Evolutionary conservation across 1,140 invertebrate genomes (phyloP).

Genomic region (Drosophila eugracilis): DNA sequence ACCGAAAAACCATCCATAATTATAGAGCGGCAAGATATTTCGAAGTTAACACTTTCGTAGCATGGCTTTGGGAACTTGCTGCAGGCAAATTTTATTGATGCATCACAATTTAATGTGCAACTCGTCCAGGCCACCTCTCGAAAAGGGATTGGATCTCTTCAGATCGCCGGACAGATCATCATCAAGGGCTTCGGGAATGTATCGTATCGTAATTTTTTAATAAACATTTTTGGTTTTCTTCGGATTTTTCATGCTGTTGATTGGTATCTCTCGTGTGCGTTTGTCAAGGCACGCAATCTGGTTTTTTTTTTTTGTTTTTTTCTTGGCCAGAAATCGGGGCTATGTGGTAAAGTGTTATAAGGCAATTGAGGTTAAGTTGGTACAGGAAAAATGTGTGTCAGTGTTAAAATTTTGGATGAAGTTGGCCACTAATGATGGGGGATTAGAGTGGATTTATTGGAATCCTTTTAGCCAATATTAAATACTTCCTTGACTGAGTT

Average conservation of each 20-base stretch:
- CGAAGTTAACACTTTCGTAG: constrained; percentile 85
- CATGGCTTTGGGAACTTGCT: constrained; percentile 81
- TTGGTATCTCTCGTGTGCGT: constrained; percentile 65
- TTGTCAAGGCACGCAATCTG: constrained; percentile 73
- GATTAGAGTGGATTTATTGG: not conserved
- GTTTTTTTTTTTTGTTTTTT: constrained; percentile 6
- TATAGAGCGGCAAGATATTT: constrained; percentile 83
- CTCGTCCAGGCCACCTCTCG: constrained; percentile 31
- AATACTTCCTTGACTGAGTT: no score
- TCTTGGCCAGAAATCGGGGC: constrained; percentile 34
- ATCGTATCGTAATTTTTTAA: constrained; percentile 81
- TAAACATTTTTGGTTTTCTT: constrained; percentile 69
- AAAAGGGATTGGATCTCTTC: constrained; percentile 31
- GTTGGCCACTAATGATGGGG: no score
- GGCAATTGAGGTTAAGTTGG: constrained; percentile 55
- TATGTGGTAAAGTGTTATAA: constrained; percentile 32
- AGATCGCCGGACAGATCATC: constrained; percentile 50
- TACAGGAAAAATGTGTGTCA: constrained; percentile 52
- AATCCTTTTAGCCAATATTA: no score
- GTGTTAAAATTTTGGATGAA: not conserved
- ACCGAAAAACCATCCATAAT: constrained; percentile 83
- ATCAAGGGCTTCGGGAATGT: constrained; percentile 44
- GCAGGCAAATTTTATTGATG: constrained; percentile 83
- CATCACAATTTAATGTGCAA: constrained; percentile 84
- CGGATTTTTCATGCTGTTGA: constrained; percentile 72